These are phyloP conservation scores for Aphis gossypii DNA, from an alignment of 1,140 invertebrate species.

Conservation along the genomic window DNA sequence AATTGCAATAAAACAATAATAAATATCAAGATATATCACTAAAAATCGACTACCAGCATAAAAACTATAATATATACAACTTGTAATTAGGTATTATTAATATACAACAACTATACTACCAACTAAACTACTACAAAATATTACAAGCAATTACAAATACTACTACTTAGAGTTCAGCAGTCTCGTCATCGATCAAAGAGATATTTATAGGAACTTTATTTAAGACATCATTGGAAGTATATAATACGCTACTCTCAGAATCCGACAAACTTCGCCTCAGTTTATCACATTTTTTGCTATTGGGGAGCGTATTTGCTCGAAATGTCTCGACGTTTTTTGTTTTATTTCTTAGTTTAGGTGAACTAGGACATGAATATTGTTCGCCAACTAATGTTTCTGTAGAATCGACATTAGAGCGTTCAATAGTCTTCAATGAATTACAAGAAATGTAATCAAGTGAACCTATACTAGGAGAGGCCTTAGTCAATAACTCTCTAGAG, in stretches of 20 bases:
- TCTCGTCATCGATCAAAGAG: slow-evolving; percentile 52
- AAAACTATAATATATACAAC: not conserved
- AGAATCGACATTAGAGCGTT: slow-evolving; percentile 40
- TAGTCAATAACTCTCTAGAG: slow-evolving; percentile 72
- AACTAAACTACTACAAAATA: not conserved
- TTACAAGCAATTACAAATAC: not conserved
- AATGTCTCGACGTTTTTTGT: not conserved
- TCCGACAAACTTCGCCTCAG: slow-evolving; percentile 47
- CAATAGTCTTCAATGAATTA: slow-evolving; percentile 34
- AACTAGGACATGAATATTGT: slow-evolving; percentile 42
- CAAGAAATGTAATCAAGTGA: slow-evolving; percentile 54
- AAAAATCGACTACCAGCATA: not conserved
- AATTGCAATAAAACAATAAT: not conserved
- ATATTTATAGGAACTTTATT: slow-evolving; percentile 52
- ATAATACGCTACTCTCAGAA: slow-evolving; percentile 34
- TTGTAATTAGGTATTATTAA: not conserved
- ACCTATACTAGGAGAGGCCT: slow-evolving; percentile 58
- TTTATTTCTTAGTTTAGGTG: slow-evolving; percentile 37
- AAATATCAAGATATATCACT: not conserved
- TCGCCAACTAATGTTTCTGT: slow-evolving; percentile 51
- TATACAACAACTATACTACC: not conserved
- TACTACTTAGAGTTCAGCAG: slow-evolving; percentile 45
- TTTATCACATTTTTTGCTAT: slow-evolving; percentile 50
- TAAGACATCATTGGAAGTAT: slow-evolving; percentile 23
- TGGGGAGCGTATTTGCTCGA: slow-evolving; percentile 46